These are phyloP conservation scores for Pristionchus mayeri DNA, from an alignment of 2,888 invertebrate species.

Conservation along the genomic window DNA sequence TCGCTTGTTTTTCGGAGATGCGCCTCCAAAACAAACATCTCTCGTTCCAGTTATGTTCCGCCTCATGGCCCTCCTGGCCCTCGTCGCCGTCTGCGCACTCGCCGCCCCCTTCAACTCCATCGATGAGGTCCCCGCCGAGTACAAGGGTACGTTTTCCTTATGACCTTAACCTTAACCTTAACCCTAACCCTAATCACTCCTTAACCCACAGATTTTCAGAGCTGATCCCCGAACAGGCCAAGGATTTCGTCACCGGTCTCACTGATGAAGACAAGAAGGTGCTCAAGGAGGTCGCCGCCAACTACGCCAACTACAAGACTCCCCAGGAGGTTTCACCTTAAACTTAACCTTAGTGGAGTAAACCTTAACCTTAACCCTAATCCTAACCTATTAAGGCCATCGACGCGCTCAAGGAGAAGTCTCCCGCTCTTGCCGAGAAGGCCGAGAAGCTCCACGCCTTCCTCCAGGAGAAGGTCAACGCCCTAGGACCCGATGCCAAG, in stretches of 20 bases:
- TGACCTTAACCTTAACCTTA: neutral
- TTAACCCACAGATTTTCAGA: constrained; percentile 53
- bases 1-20: too few relatives aligned
- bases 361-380: neutral
- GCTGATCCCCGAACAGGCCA: constrained; percentile 72
- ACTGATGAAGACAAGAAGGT: constrained; percentile 65
- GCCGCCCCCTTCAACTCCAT: constrained; percentile 65
- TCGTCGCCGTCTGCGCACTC: constrained; percentile 59
- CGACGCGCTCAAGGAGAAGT: constrained; percentile 71
- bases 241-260: constrained; percentile 70
- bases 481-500: constrained; percentile 58
- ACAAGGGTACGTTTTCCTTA: constrained; percentile 61
- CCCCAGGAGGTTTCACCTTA: constrained; percentile 60
- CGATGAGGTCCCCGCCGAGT: constrained; percentile 71
- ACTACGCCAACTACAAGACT: constrained; percentile 63
- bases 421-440: constrained; percentile 70
- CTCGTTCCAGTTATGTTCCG: constrained; percentile 55
- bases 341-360: neutral
- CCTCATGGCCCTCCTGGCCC: constrained; percentile 58
- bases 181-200: neutral
- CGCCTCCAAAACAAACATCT: too few relatives aligned
- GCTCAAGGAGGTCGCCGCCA: constrained; percentile 70
- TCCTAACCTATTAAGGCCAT: constrained; percentile 58
- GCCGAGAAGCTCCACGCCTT: constrained; percentile 64
- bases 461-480: constrained; percentile 62